A percentile compares a stretch with the other conserved stretches of the same genome.
phyloP scores from a whole-genome alignment of 2,888 invertebrate species.

The Hedychridium roseum region DNA sequence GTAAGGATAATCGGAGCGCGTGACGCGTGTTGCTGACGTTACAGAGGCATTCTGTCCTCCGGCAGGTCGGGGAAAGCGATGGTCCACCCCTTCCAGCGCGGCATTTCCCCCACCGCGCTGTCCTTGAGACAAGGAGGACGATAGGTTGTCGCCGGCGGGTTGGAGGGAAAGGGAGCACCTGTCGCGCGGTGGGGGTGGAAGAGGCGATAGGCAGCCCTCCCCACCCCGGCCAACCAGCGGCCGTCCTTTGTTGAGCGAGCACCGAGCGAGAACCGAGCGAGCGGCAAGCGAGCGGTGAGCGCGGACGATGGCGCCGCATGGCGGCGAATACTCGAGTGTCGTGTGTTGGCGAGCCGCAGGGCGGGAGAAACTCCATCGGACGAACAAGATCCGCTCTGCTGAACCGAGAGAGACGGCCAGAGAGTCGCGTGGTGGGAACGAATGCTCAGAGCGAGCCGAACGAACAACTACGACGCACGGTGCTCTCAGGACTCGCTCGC shows the following conservation, averaged over 20 bases:
- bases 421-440: conserved; percentile 19
- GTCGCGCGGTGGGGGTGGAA: conserved; percentile 36
- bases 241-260: too few species aligned
- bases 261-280: background rate
- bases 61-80: too few species aligned
- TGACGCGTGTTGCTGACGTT: conserved; percentile 46
- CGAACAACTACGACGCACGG: conserved; percentile 36
- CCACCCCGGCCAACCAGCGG: too few species aligned
- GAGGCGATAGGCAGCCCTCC: too few species aligned
- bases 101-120: background rate
- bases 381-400: too few species aligned
- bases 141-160: background rate
- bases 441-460: conserved; percentile 39
- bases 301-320: conserved; percentile 47
- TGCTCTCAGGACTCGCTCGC: conserved; percentile 41
- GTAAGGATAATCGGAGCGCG: too few species aligned
- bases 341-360: conserved; percentile 13
- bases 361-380: too few species aligned
- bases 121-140: conserved; percentile 24
- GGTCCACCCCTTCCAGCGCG: conserved; percentile 16
- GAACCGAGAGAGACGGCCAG: conserved; percentile 10
- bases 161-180: conserved; percentile 13
- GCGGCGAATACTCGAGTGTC: conserved; percentile 41
- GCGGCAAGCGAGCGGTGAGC: too few species aligned
- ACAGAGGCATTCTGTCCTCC: conserved; percentile 42